Conservation (phyloP, 2,797 vertebrate genomes). For the Pseudochirops corinnae region DNA sequence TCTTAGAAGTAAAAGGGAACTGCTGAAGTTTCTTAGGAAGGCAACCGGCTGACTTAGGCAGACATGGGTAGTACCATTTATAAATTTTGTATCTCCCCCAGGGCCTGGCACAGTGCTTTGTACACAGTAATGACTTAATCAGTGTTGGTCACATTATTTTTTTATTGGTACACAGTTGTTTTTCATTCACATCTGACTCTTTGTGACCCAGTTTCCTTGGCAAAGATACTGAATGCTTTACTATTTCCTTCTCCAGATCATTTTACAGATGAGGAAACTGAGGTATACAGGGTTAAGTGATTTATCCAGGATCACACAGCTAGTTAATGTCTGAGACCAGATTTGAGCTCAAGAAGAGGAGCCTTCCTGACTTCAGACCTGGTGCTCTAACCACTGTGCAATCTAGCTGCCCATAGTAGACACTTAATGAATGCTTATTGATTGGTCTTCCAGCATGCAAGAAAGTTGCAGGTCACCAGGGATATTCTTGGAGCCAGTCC, state of each 20-base stretch:
- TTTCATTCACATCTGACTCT: neutral
- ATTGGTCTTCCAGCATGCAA: neutral
- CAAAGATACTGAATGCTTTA: neutral
- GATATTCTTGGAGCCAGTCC: no score
- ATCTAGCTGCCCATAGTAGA: neutral
- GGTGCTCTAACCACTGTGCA: neutral
- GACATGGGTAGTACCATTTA: neutral
- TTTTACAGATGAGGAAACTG: neutral
- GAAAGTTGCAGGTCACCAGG: neutral
- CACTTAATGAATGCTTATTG: neutral
- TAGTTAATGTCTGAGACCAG: neutral
- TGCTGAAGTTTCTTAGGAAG: neutral
- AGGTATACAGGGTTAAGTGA: neutral
- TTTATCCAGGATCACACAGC: neutral
- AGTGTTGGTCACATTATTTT: neutral
- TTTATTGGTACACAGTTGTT: neutral
- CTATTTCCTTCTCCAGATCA: neutral
- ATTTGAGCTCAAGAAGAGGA: neutral
- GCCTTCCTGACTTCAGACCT: neutral
- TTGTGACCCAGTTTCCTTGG: neutral
- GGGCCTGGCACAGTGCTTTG: neutral
- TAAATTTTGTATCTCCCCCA: neutral
- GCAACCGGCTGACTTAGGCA: neutral
- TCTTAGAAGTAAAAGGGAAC: neutral
- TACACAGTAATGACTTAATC: rapidly evolving